These are phyloP conservation scores for Drosophila virilis DNA, from an alignment of 1,140 invertebrate species.

Conservation along the genomic window DNA sequence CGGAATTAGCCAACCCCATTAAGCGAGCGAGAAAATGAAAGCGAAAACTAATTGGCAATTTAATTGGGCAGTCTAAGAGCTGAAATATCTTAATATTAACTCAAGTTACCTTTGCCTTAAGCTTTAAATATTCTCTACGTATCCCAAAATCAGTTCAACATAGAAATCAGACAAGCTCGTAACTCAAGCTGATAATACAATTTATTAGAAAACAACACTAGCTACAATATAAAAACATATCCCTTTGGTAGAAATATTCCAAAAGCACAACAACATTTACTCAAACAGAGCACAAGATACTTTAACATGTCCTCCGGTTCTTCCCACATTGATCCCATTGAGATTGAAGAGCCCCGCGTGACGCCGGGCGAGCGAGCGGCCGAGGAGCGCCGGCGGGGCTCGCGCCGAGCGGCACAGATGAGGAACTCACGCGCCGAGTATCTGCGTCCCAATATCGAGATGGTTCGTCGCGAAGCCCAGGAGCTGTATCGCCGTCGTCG, in stretches of 20 bases:
- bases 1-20: too few relatives aligned
- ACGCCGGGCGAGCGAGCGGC: neutral
- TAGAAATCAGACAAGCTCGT: neutral
- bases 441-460: neutral
- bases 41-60: too few relatives aligned
- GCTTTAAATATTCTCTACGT: too few relatives aligned
- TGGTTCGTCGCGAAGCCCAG: neutral
- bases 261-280: too few relatives aligned
- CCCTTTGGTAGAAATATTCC: too few relatives aligned
- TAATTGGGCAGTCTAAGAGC: too few relatives aligned
- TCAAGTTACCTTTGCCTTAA: too few relatives aligned
- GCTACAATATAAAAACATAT: too few relatives aligned
- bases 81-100: too few relatives aligned
- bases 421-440: neutral
- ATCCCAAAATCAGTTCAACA: neutral
- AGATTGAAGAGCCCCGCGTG: neutral
- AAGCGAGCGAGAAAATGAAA: too few relatives aligned
- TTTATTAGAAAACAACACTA: neutral
- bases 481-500: neutral
- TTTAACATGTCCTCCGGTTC: constrained; percentile 4
- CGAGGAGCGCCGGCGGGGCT: neutral
- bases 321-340: neutral
- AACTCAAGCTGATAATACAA: neutral
- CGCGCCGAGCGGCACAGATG: neutral
- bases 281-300: neutral